Conservation (phyloP, 92 coral and sea anemone species). For the Epizoanthus ramosus region DNA sequence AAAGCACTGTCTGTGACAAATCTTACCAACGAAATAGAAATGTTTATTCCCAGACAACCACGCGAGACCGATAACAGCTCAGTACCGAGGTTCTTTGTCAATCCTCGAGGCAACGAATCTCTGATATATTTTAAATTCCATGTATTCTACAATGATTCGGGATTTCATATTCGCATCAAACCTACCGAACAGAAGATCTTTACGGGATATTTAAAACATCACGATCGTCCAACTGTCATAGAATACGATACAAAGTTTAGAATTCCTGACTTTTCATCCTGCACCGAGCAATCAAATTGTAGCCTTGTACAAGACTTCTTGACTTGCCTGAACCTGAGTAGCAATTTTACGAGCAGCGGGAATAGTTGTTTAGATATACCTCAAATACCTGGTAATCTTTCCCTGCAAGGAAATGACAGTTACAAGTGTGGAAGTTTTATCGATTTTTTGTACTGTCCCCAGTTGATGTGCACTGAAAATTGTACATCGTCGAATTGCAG, state of each 20-base stretch:
- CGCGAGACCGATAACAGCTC: conserved; percentile 18
- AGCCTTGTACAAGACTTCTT: conserved; percentile 28
- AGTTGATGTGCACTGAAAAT: not conserved
- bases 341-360: not conserved
- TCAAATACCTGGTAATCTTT: not conserved
- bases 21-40: conserved; percentile 39
- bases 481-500: not conserved
- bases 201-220: conserved; percentile 22
- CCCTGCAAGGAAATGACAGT: not conserved
- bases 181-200: conserved; percentile 15
- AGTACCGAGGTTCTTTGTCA: conserved; percentile 32
- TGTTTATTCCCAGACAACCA: conserved; percentile 54
- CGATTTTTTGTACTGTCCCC: conserved; percentile 7
- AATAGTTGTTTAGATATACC: not conserved
- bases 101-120: conserved; percentile 34
- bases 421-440: not conserved
- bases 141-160: conserved; percentile 29
- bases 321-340: conserved; percentile 8
- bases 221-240: conserved; percentile 5
- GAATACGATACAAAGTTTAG: conserved; percentile 2
- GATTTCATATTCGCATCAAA: conserved; percentile 33
- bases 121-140: conserved; percentile 40
- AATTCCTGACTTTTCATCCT: conserved; percentile 36
- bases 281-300: conserved; percentile 1
- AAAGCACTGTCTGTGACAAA: conserved; percentile 21